phyloP scores from a whole-genome alignment of 2,888 invertebrate genomes.

The Cistogaster globosa region DNA sequence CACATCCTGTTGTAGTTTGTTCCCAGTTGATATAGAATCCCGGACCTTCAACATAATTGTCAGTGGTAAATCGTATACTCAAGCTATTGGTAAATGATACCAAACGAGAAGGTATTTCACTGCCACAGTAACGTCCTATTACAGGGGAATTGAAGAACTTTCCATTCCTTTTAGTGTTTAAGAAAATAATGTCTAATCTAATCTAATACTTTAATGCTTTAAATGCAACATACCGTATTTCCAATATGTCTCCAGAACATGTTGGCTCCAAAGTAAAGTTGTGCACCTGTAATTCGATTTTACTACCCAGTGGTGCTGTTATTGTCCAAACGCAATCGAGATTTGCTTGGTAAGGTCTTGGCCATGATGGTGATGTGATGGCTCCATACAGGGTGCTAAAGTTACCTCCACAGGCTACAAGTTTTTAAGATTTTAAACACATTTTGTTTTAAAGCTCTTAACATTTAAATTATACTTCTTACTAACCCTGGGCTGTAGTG shows the following conservation, averaged over 20 bases:
- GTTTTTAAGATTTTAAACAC: not conserved
- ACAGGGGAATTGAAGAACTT: constrained; percentile 88
- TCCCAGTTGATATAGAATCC: constrained; percentile 91
- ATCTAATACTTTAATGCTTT: not conserved
- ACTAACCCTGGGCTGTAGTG: constrained; percentile 61
- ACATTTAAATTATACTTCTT: not conserved
- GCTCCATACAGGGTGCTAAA: constrained; percentile 87
- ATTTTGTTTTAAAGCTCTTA: not conserved
- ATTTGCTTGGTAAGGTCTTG: constrained; percentile 87
- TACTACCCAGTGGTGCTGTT: constrained; percentile 88
- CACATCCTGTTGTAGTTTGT: constrained; percentile 89
- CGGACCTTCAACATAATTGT: constrained; percentile 84
- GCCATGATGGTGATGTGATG: constrained; percentile 92
- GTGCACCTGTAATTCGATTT: constrained; percentile 88
- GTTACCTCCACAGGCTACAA: constrained; percentile 88
- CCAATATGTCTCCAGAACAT: constrained; percentile 88
- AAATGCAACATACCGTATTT: constrained; percentile 86
- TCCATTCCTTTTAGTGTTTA: constrained; percentile 87
- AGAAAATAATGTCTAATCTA: not conserved
- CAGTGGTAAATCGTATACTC: constrained; percentile 90
- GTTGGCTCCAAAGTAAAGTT: constrained; percentile 86
- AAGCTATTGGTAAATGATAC: constrained; percentile 90
- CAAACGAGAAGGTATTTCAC: constrained; percentile 85
- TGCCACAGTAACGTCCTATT: constrained; percentile 91
- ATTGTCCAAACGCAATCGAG: constrained; percentile 92